Conservation (phyloP, 2,888 invertebrate genomes). For the Caenorhabditis sp. region DNA sequence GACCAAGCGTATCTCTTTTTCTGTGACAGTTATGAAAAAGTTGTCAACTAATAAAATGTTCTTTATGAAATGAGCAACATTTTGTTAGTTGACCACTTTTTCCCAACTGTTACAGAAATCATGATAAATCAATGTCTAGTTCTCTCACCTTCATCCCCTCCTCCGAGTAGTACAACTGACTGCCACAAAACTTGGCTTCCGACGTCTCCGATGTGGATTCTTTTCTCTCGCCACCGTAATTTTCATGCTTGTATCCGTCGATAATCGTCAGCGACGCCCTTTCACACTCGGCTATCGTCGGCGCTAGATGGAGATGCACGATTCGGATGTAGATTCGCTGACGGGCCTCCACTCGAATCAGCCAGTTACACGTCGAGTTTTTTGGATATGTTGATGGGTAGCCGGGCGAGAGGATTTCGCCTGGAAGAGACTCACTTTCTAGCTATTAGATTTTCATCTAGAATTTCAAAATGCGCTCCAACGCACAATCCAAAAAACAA, state of each 20-base stretch:
- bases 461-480: not conserved
- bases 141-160: conserved; percentile 83
- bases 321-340: conserved; percentile 84
- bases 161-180: conserved; percentile 84
- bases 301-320: conserved; percentile 84
- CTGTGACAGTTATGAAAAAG: no score
- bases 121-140: no score
- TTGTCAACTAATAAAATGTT: no score
- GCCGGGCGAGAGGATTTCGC: conserved; percentile 84
- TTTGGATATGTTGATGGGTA: conserved; percentile 84
- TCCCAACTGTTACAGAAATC: no score
- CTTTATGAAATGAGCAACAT: no score
- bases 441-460: not conserved
- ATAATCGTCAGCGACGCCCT: conserved; percentile 84
- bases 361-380: conserved; percentile 84
- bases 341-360: conserved; percentile 84
- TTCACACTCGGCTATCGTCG: conserved; percentile 83
- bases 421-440: no score
- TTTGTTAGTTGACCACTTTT: no score
- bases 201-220: conserved; percentile 53
- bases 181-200: conserved; percentile 83
- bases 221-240: conserved; percentile 47
- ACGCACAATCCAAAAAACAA: no score
- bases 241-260: conserved; percentile 83
- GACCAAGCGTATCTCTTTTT: no score